These are phyloP conservation scores for Dufourea novaeangliae DNA, from an alignment of 1,140 invertebrate genomes.

Conservation along the genomic window DNA sequence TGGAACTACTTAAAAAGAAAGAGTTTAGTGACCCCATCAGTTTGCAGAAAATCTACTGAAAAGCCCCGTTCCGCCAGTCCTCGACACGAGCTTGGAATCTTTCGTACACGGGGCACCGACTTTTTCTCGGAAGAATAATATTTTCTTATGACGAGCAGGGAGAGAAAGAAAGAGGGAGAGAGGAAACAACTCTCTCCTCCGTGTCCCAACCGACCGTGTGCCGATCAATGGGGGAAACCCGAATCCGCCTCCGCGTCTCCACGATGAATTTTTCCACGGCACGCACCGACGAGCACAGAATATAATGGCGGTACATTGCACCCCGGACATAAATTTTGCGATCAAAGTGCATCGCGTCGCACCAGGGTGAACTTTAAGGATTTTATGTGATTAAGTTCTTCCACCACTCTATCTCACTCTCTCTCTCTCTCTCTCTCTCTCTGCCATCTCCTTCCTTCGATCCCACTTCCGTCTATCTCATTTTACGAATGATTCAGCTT, in stretches of 20 bases:
- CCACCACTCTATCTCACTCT: slow-evolving; percentile 26
- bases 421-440: neutral
- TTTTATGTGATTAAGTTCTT: slow-evolving; percentile 72
- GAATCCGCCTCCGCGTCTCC: slow-evolving; percentile 57
- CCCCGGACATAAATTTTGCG: slow-evolving; percentile 69
- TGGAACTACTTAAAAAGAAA: neutral
- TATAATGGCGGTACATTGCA: slow-evolving; percentile 70
- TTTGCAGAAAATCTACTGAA: slow-evolving; percentile 28
- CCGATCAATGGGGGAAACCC: slow-evolving; percentile 55
- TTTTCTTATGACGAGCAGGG: slow-evolving; percentile 61
- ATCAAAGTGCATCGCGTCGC: slow-evolving; percentile 70
- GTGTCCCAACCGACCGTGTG: slow-evolving; percentile 41
- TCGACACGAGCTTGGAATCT: slow-evolving; percentile 32
- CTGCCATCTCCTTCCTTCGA: slow-evolving; percentile 17
- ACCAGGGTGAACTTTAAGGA: slow-evolving; percentile 68
- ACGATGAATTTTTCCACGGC: slow-evolving; percentile 69
- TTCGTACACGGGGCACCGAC: slow-evolving; percentile 30
- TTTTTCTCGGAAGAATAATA: slow-evolving; percentile 68
- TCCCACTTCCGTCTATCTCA: slow-evolving; percentile 14
- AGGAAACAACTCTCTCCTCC: slow-evolving; percentile 60
- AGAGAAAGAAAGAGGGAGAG: slow-evolving; percentile 55
- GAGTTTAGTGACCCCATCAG: slow-evolving; percentile 35
- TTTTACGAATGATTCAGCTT: slow-evolving; percentile 20
- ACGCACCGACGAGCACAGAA: slow-evolving; percentile 64
- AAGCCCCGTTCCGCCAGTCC: slow-evolving; percentile 2